A percentile compares a stretch with the other conserved stretches of the same genome.
Conservation (phyloP, 2,797 vertebrate species). For the Numenius phaeopus region DNA sequence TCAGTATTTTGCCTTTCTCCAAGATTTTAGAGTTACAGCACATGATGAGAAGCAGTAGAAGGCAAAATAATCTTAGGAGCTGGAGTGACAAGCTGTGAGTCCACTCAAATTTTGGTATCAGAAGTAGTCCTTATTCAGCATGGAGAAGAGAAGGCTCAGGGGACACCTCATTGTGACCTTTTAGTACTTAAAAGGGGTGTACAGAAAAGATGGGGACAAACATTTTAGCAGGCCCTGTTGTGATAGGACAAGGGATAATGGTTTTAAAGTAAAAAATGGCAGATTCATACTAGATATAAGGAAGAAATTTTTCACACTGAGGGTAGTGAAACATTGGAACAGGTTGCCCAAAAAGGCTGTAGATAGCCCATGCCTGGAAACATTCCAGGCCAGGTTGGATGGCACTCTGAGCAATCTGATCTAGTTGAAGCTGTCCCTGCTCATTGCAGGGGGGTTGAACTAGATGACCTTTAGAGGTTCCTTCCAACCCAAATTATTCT, state of each 20-base stretch:
- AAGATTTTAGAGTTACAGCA: neutral
- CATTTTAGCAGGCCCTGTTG: neutral
- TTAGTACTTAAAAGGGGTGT: neutral
- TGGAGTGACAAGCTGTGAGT: neutral
- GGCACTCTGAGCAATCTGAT: neutral
- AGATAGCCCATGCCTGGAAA: neutral
- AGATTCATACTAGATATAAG: neutral
- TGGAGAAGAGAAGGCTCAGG: neutral
- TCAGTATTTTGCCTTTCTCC: neutral
- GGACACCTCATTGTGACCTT: neutral
- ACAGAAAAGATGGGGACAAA: neutral
- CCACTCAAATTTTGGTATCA: neutral
- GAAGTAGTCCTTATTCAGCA: neutral
- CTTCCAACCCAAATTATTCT: neutral
- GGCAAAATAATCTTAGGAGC: neutral
- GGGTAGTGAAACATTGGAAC: neutral
- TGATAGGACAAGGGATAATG: neutral
- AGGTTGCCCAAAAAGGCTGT: neutral
- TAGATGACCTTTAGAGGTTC: neutral
- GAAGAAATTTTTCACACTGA: neutral
- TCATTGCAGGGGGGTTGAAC: no score
- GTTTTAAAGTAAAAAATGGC: neutral
- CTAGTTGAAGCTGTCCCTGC: neutral
- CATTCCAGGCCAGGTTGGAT: neutral
- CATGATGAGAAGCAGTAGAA: neutral